Percentiles rank a stretch among this genome's conserved stretches.
Conservation (phyloP, 2,888 invertebrate species). For the Drosophila suboccidentalis region DNA sequence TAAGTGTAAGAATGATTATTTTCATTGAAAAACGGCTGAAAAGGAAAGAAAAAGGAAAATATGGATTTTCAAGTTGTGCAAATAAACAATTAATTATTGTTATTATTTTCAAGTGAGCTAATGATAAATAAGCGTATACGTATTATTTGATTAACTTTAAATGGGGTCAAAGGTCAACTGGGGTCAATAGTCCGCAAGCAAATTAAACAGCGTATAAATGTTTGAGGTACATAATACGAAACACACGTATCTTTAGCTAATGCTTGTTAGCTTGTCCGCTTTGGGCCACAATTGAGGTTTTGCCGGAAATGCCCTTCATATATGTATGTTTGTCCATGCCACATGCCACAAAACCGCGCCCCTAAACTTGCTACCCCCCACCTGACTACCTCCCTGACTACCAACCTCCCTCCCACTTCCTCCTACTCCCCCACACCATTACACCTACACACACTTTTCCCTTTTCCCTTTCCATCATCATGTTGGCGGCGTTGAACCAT, state of each 20-base stretch:
- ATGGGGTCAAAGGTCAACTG: background rate
- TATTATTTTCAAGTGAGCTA: slow-evolving; percentile 14
- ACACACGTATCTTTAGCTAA: slow-evolving; percentile 42
- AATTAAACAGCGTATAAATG: slow-evolving; percentile 2
- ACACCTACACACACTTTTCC: slow-evolving; percentile 6
- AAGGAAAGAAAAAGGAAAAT: background rate
- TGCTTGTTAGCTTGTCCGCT: slow-evolving; percentile 63
- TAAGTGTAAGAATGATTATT: background rate
- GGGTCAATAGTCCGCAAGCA: background rate
- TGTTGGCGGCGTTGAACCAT: slow-evolving; percentile 65
- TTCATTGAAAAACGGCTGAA: background rate
- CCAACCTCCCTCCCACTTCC: background rate
- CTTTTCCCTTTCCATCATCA: slow-evolving; percentile 9
- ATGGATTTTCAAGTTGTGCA: slow-evolving; percentile 27
- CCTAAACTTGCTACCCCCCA: slow-evolving; percentile 13
- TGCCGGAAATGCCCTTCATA: slow-evolving; percentile 52
- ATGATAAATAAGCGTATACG: slow-evolving; percentile 26
- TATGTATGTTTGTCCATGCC: slow-evolving; percentile 14
- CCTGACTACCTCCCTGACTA: background rate
- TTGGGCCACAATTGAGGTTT: slow-evolving; percentile 68
- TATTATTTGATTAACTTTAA: slow-evolving; percentile 21
- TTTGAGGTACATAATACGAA: slow-evolving; percentile 1
- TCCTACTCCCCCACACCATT: slow-evolving; percentile 1
- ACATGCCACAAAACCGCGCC: slow-evolving; percentile 28
- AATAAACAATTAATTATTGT: slow-evolving; percentile 22